Conservation (phyloP, 2,113 vertebrate genomes). For the Aythya baeri region DNA sequence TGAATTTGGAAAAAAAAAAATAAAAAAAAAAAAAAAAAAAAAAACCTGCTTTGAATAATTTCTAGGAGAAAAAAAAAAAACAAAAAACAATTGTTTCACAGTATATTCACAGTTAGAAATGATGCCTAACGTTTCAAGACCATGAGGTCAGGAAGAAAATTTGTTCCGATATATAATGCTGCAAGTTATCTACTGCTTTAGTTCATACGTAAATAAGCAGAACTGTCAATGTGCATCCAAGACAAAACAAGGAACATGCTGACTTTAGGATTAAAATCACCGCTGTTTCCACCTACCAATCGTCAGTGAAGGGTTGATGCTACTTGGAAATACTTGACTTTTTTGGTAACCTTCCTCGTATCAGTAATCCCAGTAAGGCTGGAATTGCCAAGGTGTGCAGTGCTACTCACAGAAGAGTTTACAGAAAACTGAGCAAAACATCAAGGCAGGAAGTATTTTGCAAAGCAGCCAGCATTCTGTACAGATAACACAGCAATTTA, state of each 20-base stretch:
- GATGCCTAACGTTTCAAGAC: constrained; percentile 9
- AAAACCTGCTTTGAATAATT: neutral
- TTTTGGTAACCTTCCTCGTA: neutral
- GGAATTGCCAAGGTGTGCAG: neutral
- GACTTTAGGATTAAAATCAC: neutral
- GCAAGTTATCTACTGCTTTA: neutral
- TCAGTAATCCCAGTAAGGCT: neutral
- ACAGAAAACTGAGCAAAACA: neutral
- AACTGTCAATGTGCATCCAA: neutral
- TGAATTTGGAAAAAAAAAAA: neutral
- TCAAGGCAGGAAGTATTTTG: neutral
- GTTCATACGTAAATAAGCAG: neutral
- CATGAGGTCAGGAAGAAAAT: neutral
- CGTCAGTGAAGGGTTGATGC: neutral
- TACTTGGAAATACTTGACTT: neutral
- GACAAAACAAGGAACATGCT: neutral
- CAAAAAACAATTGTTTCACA: neutral
- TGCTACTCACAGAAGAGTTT: neutral
- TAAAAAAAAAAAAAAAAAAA: neutral
- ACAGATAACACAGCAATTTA: neutral
- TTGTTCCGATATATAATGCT: neutral
- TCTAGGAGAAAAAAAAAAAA: neutral
- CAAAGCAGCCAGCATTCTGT: neutral
- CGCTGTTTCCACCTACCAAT: neutral
- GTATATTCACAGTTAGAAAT: neutral